Evolutionary conservation across 2,888 invertebrate genomes (phyloP).

Genomic region (Scrobipalpa atriplicella): DNA sequence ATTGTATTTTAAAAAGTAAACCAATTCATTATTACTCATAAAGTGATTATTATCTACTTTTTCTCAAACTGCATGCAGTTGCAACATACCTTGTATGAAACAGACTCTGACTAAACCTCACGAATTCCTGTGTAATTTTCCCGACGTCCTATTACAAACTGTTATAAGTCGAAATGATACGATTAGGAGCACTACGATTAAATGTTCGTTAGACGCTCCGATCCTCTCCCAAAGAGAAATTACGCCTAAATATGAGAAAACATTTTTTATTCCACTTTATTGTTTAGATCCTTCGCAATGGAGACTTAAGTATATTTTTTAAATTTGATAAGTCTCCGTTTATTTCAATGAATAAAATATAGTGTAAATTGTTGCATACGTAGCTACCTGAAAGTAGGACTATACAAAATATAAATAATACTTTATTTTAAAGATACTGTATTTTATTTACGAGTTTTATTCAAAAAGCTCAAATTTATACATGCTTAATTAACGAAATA

Average conservation of each 20-base stretch:
- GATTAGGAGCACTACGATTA: constrained; percentile 58
- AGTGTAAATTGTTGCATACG: neutral
- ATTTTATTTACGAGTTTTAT: too few relatives aligned
- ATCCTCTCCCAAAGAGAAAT: constrained; percentile 46
- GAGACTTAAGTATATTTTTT: constrained; percentile 37
- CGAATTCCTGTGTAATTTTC: neutral
- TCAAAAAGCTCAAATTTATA: too few relatives aligned
- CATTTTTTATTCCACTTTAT: constrained; percentile 41
- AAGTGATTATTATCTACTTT: too few relatives aligned
- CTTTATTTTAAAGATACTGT: too few relatives aligned
- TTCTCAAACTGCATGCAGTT: too few relatives aligned
- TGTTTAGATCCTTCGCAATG: constrained; percentile 40
- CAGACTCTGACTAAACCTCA: neutral
- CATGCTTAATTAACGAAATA: too few relatives aligned
- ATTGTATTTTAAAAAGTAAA: too few relatives aligned
- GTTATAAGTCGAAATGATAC: constrained; percentile 46
- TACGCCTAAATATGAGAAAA: constrained; percentile 68
- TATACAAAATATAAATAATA: neutral
- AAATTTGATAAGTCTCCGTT: neutral
- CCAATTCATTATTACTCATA: too few relatives aligned
- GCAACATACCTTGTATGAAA: neutral
- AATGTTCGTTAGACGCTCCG: constrained; percentile 57
- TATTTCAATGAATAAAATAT: neutral
- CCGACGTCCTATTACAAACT: constrained; percentile 7
- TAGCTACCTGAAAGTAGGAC: too few relatives aligned